These are phyloP conservation scores for Aphelocoma californica DNA, from an alignment of 2,797 vertebrate species.

Conservation along the genomic window DNA sequence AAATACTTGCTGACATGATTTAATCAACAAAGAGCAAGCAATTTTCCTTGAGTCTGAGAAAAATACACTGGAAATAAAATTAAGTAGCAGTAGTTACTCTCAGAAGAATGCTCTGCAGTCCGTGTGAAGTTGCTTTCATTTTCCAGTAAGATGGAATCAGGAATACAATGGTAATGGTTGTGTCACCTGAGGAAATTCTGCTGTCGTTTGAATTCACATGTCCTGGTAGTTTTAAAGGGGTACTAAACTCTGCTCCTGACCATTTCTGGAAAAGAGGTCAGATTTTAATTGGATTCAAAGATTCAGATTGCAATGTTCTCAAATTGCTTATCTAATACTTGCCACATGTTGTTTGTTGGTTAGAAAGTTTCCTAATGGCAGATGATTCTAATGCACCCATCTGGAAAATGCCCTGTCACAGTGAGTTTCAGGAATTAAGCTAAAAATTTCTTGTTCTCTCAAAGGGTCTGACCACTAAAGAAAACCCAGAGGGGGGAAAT, in stretches of 20 bases:
- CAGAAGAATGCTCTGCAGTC: neutral
- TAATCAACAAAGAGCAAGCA: conserved; percentile 1
- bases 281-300: neutral
- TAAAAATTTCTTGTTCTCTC: neutral
- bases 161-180: neutral
- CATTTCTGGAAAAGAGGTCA: neutral
- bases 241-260: neutral
- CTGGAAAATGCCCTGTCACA: neutral
- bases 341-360: accelerated
- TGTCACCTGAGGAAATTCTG: neutral
- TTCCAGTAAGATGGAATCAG: neutral
- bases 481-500: neutral
- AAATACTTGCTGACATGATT: conserved; percentile 4
- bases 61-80: neutral
- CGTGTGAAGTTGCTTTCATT: neutral
- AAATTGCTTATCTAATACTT: neutral
- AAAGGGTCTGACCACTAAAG: neutral
- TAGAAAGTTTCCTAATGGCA: neutral
- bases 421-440: neutral
- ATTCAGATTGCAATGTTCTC: neutral
- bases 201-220: neutral
- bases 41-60: conserved; percentile 3
- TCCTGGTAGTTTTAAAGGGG: neutral
- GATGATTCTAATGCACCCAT: neutral
- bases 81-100: neutral